Evolutionary conservation across 2,888 invertebrate genomes (phyloP).

Genomic region (Andrena chrysosceles): DNA sequence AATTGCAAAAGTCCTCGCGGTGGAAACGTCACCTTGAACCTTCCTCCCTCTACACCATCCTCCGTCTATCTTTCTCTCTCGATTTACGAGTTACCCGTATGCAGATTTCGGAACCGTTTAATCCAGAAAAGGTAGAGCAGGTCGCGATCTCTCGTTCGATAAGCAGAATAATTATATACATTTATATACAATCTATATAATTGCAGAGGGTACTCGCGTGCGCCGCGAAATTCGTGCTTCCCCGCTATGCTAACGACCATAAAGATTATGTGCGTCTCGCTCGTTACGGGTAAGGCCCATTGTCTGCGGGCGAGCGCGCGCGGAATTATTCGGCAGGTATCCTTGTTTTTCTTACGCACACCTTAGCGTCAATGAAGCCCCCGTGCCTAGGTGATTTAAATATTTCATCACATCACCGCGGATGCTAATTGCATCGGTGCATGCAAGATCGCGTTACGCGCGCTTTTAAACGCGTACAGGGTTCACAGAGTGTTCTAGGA

Average conservation of each 20-base stretch:
- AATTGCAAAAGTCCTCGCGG: too few species aligned
- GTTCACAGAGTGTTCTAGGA: too few species aligned
- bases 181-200: conserved; percentile 32
- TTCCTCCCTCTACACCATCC: too few species aligned
- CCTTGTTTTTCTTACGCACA: conserved; percentile 2
- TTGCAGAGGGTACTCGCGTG: conserved; percentile 68
- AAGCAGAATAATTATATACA: conserved; percentile 41
- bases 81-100: too few species aligned
- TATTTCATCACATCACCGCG: conserved; percentile 16
- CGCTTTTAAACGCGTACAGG: too few species aligned
- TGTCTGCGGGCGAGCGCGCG: conserved; percentile 23
- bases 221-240: conserved; percentile 74
- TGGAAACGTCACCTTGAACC: too few species aligned
- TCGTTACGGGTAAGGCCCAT: conserved; percentile 37
- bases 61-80: too few species aligned
- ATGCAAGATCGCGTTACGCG: too few species aligned
- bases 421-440: background rate
- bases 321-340: conserved; percentile 26
- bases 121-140: conserved; percentile 35
- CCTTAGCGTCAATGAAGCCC: background rate
- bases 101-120: conserved; percentile 1
- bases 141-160: conserved; percentile 36
- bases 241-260: conserved; percentile 56
- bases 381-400: conserved; percentile 13
- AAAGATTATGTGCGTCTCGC: conserved; percentile 24